A percentile compares a stretch with the other conserved stretches of the same genome.
Conservation (phyloP, 1,140 invertebrate genomes). For the Platyscapa corneri region DNA sequence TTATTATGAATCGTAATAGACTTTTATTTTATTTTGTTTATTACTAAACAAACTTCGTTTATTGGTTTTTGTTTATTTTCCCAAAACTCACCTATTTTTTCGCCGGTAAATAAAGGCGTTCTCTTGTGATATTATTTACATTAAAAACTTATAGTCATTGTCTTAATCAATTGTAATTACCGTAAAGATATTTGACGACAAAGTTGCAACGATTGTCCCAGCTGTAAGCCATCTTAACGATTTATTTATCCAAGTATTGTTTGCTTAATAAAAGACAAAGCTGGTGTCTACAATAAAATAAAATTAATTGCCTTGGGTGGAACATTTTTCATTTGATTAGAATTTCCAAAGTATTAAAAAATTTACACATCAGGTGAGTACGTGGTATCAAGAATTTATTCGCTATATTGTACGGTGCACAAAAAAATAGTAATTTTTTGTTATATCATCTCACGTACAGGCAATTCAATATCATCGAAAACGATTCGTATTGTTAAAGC, state of each 20-base stretch:
- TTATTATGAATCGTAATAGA: background rate
- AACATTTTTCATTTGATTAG: background rate
- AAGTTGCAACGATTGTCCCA: conserved; percentile 88
- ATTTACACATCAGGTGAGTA: background rate
- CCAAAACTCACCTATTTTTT: background rate
- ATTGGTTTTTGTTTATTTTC: no score
- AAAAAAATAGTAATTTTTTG: background rate
- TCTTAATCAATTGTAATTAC: conserved; percentile 69
- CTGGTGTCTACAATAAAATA: background rate
- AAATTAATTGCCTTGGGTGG: background rate
- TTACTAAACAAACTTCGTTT: no score
- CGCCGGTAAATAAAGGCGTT: background rate
- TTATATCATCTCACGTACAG: background rate
- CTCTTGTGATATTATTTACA: background rate
- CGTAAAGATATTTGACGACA: conserved; percentile 85
- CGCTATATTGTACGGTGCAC: no score
- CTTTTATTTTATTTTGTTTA: no score
- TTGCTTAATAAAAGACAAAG: background rate
- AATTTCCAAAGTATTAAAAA: no score
- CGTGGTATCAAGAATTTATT: background rate
- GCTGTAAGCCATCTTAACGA: conserved; percentile 78
- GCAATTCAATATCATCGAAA: background rate
- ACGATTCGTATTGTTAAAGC: background rate
- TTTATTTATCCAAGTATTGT: conserved; percentile 9
- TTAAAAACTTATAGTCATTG: background rate